phyloP scores from a whole-genome alignment of 2,113 vertebrate species.

The Phrynosoma platyrhinos region DNA sequence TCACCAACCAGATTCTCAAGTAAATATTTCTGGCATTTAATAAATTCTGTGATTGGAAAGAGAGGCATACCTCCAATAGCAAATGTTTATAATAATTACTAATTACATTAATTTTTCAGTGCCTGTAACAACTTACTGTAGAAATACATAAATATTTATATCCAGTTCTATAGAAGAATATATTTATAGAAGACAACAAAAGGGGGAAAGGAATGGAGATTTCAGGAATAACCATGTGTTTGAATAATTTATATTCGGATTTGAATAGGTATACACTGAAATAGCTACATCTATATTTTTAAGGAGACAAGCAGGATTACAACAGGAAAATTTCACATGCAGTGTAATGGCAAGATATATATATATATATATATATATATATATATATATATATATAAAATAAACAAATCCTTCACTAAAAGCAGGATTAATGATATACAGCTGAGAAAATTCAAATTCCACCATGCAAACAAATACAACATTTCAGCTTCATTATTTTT shows the following conservation, averaged over 20 bases:
- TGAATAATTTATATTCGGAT: background rate
- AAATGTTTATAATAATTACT: conserved; percentile 4
- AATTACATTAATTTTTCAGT: conserved; percentile 11
- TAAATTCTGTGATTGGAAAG: background rate
- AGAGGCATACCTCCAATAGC: background rate
- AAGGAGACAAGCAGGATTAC: background rate
- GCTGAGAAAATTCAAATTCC: background rate
- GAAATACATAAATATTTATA: conserved; percentile 28
- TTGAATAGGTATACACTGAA: background rate
- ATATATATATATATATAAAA: too few relatives aligned
- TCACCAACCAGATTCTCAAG: background rate
- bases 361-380: too few relatives aligned
- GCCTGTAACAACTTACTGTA: background rate
- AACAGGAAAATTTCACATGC: background rate
- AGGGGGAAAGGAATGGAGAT: background rate
- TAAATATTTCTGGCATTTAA: background rate
- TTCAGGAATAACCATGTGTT: background rate
- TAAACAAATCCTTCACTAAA: background rate
- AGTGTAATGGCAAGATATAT: background rate
- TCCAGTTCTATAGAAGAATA: conserved; percentile 5
- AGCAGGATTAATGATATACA: background rate
- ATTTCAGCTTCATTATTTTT: background rate
- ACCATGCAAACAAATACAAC: background rate
- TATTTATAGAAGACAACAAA: conserved; percentile 4
- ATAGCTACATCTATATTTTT: background rate